Conservation (phyloP, 2,797 vertebrate species). For the Darevskia mixta region DNA sequence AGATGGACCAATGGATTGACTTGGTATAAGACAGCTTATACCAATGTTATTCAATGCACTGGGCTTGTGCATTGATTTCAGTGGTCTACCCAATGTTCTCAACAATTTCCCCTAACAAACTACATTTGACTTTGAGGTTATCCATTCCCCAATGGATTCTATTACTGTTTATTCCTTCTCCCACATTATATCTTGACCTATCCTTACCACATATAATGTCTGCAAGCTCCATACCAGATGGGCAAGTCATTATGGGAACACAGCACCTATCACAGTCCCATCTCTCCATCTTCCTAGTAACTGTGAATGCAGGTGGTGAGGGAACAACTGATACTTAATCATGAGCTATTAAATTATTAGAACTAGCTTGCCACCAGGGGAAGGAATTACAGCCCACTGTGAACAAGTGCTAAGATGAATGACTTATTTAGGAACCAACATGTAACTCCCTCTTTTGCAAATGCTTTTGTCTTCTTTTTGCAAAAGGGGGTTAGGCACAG, state of each 20-base stretch:
- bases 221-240: neutral
- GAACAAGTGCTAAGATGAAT: neutral
- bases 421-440: slow-evolving; percentile 7
- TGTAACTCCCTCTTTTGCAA: neutral
- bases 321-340: slow-evolving; percentile 26
- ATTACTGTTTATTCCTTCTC: neutral
- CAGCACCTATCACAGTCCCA: neutral
- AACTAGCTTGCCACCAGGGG: neutral
- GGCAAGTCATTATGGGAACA: neutral
- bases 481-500: neutral
- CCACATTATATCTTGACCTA: slow-evolving; percentile 3
- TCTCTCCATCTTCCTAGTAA: slow-evolving; percentile 3
- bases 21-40: too few species aligned
- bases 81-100: neutral
- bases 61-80: too few species aligned
- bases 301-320: neutral
- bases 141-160: neutral
- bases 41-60: too few species aligned
- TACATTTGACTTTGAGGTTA: neutral
- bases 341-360: slow-evolving; percentile 3
- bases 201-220: neutral
- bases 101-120: neutral
- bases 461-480: neutral
- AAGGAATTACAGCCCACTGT: neutral
- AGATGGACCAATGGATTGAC: too few species aligned